A percentile compares a stretch with the other conserved stretches of the same genome.
These are phyloP conservation scores for Catharus fuscescens DNA, from an alignment of 2,113 vertebrate species.

Conservation along the genomic window DNA sequence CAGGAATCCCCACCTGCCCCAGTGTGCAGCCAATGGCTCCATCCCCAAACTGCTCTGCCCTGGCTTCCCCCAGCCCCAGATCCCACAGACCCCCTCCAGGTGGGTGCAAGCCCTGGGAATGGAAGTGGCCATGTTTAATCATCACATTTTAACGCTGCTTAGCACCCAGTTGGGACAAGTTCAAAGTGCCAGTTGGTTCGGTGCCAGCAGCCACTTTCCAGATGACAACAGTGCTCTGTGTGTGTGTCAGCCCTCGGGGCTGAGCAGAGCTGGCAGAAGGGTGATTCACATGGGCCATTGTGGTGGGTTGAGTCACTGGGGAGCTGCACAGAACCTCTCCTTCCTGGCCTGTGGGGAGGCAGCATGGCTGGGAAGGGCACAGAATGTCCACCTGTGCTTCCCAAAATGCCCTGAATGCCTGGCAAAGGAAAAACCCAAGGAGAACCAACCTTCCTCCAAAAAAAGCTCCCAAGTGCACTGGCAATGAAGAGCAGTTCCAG, in stretches of 20 bases:
- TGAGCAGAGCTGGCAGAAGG: constrained; percentile 9
- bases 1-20: not conserved
- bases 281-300: not conserved
- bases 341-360: not conserved
- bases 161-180: constrained; percentile 26
- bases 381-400: not conserved
- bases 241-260: constrained; percentile 14
- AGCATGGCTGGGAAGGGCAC: not conserved
- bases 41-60: not conserved
- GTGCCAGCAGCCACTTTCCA: constrained; percentile 35
- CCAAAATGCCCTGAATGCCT: not conserved
- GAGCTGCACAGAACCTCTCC: not conserved
- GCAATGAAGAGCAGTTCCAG: not conserved
- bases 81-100: not conserved
- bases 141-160: not conserved
- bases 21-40: fast-evolving
- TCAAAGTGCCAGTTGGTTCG: not conserved
- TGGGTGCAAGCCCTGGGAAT: not conserved
- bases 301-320: not conserved
- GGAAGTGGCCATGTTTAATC: not conserved
- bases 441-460: not conserved
- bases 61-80: not conserved
- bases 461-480: not conserved
- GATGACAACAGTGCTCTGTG: constrained; percentile 19
- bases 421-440: not conserved